These are phyloP conservation scores for Fabriciana adippe DNA, from an alignment of 2,888 invertebrate species.

Conservation along the genomic window DNA sequence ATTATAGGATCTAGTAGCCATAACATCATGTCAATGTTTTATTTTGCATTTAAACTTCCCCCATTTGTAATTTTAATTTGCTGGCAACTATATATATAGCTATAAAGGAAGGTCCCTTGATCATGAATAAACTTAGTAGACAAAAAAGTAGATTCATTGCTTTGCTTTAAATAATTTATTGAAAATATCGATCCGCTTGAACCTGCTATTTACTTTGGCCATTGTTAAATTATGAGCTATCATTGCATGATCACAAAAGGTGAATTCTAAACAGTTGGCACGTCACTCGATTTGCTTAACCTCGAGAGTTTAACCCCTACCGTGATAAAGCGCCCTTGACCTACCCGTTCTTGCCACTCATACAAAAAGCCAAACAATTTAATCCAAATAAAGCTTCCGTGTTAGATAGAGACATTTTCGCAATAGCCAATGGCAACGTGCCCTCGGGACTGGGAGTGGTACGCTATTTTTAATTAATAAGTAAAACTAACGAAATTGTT, in stretches of 20 bases:
- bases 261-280: conserved; percentile 29
- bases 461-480: conserved; percentile 13
- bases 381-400: conserved; percentile 37
- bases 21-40: conserved; percentile 2
- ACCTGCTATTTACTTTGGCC: neutral
- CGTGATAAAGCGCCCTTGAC: conserved; percentile 38
- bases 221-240: conserved; percentile 10
- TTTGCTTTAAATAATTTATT: no score
- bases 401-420: conserved; percentile 30
- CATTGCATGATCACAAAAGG: conserved; percentile 25
- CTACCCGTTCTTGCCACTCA: conserved; percentile 20
- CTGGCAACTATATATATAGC: neutral
- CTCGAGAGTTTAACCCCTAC: conserved; percentile 33
- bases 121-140: no score
- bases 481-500: neutral
- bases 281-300: conserved; percentile 19
- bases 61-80: neutral
- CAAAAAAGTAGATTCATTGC: no score
- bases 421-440: conserved; percentile 25
- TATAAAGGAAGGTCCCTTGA: no score
- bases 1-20: conserved; percentile 17
- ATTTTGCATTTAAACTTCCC: neutral
- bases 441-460: conserved; percentile 18
- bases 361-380: conserved; percentile 29
- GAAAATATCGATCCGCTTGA: neutral